Base-by-base conservation (phyloP, 2,888 invertebrate genomes). In the Andrena dorsata region DNA sequence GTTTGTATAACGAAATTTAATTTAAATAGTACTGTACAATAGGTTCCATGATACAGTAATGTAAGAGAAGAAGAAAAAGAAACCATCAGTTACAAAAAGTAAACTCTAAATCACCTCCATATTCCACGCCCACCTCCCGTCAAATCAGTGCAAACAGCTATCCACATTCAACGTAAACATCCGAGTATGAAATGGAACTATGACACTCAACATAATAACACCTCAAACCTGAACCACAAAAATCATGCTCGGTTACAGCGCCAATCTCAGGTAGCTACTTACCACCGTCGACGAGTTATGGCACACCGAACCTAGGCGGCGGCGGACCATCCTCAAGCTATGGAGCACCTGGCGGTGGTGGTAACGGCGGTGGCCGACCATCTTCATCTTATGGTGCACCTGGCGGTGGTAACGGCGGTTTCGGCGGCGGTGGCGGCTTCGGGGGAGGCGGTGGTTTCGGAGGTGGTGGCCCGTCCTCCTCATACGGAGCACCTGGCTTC, bases 221-320 rank as follows among this genome's bases (percentile, higher is more conserved):
- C 41, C 16, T 16, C 0, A 41, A 41, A 41, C 5, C 41, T 41
- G 41, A 41, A 13, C 41, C 41, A 16, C 41, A 41, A 41, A 41
- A 41, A 41, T 16, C 16, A 16, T 41, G 41, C 16, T 41, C 41
- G 16, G 16, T 83, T 88, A 23, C 79, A 95, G 95, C 95, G 49
- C 95, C 95, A 53, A 86, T 95, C 87, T 94, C 95, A 74, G 95
- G 95, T n/a, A 95, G 95, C 68, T 96, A 96, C 90, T 94, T 95
- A 74, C 96, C 96, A 56, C 96, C 96, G 26, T 95, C 95, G 0
- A 94, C 94, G 41, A 94, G 93, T 76, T 94, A 94, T 85, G 94
- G 95, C 8, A 94, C 83, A 76, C 68, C 88, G 82, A 66, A 86
- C 49, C 60, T 83, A 82, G 89, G 85, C 66, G 80, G 85, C 69